Conservation (phyloP, 2,113 vertebrate species). For the Symphodus melops region DNA sequence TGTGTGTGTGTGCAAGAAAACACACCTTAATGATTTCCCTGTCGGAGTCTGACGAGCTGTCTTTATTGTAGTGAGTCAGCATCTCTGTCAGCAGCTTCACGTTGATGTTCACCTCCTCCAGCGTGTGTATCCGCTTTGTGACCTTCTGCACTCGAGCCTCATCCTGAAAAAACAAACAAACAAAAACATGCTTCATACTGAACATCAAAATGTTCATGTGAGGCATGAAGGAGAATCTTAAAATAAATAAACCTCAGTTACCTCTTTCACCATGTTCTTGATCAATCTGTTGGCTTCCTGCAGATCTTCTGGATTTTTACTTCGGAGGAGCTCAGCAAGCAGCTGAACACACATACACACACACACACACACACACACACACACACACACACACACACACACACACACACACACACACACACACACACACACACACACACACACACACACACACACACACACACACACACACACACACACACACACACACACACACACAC, state of each 20-base stretch:
- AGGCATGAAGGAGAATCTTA: too few species aligned
- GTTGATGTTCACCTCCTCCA: slow-evolving; percentile 95
- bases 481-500: slow-evolving; percentile 36
- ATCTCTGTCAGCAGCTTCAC: slow-evolving; percentile 95
- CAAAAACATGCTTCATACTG: background rate
- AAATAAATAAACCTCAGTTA: background rate
- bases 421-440: slow-evolving; percentile 36
- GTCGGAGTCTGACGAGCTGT: slow-evolving; percentile 90
- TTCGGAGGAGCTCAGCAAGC: slow-evolving; percentile 93
- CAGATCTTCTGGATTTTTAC: slow-evolving; percentile 98
- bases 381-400: background rate
- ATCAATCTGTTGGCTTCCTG: slow-evolving; percentile 98
- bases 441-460: slow-evolving; percentile 36
- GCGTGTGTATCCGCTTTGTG: slow-evolving; percentile 87
- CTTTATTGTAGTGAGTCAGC: slow-evolving; percentile 91
- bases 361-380: background rate
- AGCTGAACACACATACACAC: slow-evolving; percentile 78
- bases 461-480: slow-evolving; percentile 36
- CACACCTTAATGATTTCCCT: slow-evolving; percentile 94
- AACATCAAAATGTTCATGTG: background rate
- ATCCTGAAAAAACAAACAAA: slow-evolving; percentile 83
- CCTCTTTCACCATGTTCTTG: slow-evolving; percentile 99
- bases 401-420: slow-evolving; percentile 33
- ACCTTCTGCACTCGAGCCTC: slow-evolving; percentile 94
- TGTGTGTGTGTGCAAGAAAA: background rate